These are phyloP conservation scores for Yponomeuta plumbellus DNA, from an alignment of 2,888 invertebrate species.

Conservation along the genomic window DNA sequence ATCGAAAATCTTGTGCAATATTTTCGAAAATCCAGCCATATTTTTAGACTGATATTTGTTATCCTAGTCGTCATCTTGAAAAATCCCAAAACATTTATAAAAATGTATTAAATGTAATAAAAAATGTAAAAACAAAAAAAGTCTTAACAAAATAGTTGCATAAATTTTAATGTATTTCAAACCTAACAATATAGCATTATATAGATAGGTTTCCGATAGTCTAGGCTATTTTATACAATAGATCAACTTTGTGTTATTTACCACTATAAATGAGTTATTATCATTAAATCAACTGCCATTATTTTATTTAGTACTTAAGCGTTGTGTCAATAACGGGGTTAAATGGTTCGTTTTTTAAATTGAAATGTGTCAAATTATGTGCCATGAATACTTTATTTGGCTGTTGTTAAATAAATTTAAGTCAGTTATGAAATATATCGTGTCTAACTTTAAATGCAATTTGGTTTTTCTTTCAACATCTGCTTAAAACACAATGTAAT, in stretches of 20 bases:
- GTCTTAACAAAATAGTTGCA: no score
- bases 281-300: background rate
- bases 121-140: no score
- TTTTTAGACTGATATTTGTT: background rate
- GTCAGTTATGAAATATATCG: background rate
- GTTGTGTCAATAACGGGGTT: background rate
- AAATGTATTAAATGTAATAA: background rate
- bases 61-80: background rate
- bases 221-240: no score
- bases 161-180: no score
- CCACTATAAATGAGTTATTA: background rate
- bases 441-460: background rate
- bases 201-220: no score
- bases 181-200: no score
- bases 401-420: background rate
- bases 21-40: background rate
- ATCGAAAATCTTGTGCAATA: background rate
- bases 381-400: background rate
- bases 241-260: no score
- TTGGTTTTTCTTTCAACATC: background rate
- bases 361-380: background rate
- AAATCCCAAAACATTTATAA: background rate
- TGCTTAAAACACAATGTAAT: background rate
- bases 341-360: background rate
- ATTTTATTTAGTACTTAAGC: background rate